Conservation (phyloP, 2,113 vertebrate genomes). For the Chaenocephalus aceratus region DNA sequence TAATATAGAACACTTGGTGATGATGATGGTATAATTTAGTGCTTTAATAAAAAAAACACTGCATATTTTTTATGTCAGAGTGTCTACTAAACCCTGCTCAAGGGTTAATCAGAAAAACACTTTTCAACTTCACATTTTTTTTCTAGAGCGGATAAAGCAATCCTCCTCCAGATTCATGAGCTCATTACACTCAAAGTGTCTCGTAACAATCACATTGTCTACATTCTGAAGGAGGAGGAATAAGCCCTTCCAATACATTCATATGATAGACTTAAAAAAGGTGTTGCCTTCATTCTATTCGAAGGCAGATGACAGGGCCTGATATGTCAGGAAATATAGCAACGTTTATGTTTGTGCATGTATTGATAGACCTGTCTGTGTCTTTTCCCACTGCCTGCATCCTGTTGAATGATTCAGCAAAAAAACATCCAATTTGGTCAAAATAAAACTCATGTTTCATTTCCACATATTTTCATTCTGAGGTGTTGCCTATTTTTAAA, state of each 20-base stretch:
- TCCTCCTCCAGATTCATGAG: conserved; percentile 30
- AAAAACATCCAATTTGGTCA: not conserved
- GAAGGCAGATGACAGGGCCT: conserved; percentile 16
- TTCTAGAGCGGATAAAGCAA: not conserved
- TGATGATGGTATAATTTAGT: not conserved
- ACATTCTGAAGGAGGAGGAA: conserved; percentile 1
- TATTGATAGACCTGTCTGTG: not conserved
- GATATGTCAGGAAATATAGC: not conserved
- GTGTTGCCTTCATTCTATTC: conserved; percentile 7
- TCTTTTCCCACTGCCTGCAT: not conserved
- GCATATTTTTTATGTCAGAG: not conserved
- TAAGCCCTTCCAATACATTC: not conserved
- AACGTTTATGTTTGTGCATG: not conserved
- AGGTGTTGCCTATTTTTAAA: conserved; percentile 11
- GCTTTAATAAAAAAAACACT: not conserved
- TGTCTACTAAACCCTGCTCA: not conserved
- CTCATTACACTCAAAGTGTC: conserved; percentile 16
- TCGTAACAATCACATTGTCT: conserved; percentile 22
- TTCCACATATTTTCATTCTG: not conserved
- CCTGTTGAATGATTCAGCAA: not conserved
- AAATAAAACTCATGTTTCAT: not conserved
- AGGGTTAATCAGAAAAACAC: conserved; percentile 9
- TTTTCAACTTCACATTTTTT: not conserved
- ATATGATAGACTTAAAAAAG: conserved; percentile 5
- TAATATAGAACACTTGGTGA: too few relatives aligned